phyloP scores from a whole-genome alignment of 2,888 invertebrate genomes.

The Protonemura montana region DNA sequence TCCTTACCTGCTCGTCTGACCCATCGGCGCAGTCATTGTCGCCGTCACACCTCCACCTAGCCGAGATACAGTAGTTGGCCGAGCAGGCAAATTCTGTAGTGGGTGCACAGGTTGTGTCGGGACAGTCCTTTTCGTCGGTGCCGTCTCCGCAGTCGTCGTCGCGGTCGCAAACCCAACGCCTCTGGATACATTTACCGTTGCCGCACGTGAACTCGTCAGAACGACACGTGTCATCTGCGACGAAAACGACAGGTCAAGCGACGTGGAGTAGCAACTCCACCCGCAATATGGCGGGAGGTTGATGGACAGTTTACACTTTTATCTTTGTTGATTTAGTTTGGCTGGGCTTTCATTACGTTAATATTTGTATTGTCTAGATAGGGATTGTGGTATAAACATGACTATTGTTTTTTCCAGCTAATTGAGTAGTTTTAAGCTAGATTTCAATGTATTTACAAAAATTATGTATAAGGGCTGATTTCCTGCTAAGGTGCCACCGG shows the following conservation, averaged over 20 bases:
- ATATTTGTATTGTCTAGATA: too few relatives aligned
- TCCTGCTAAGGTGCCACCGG: neutral
- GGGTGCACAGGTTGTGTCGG: conserved; percentile 72
- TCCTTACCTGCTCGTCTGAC: conserved; percentile 77
- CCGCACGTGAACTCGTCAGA: conserved; percentile 92
- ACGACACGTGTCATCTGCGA: conserved; percentile 85
- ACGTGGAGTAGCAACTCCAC: too few relatives aligned
- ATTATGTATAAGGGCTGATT: neutral
- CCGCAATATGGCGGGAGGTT: too few relatives aligned
- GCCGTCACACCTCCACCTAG: conserved; percentile 86
- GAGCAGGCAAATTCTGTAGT: conserved; percentile 78
- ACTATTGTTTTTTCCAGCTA: too few relatives aligned
- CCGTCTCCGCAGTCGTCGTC: conserved; percentile 89
- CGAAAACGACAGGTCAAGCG: neutral
- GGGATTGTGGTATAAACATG: too few relatives aligned
- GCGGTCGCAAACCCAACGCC: conserved; percentile 84
- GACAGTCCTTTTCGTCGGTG: conserved; percentile 82
- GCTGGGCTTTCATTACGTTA: too few relatives aligned
- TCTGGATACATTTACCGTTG: conserved; percentile 87
- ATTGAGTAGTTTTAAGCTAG: too few relatives aligned
- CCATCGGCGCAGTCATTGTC: conserved; percentile 85
- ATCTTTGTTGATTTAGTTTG: too few relatives aligned
- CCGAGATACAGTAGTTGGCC: conserved; percentile 78
- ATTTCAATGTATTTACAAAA: too few relatives aligned
- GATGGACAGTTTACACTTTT: too few relatives aligned